Base-by-base conservation (phyloP, 2,113 vertebrate species). In the Ploceus nigricollis region DNA sequence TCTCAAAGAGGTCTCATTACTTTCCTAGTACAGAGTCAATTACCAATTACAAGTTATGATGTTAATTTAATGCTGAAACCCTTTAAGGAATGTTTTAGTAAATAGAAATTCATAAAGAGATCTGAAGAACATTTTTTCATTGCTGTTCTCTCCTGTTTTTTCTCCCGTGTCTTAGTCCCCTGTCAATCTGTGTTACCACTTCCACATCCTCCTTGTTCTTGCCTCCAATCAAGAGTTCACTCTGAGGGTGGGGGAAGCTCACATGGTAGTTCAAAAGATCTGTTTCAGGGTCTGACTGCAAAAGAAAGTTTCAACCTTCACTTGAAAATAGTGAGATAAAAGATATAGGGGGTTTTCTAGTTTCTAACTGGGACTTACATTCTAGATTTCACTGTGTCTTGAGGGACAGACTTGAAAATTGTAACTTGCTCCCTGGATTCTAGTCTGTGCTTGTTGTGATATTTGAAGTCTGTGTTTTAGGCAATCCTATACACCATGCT, bases 61-160 rank as follows among this genome's bases (percentile, higher is more conserved):
- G 92, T 90, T 96, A 96, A 95, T 54, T 89, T 93, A 80, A 88
- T 93, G 82, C 65, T 90, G 60, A 84, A 95, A 90, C 40, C 31
- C 53, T 91, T 83, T 40, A 80, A 93, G 69, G 61, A 91, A 78
- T 3, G 2, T 80, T 91, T 79, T 82, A 85, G 77, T 82, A 85
- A 95, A 95, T 87, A 97, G 94, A 92, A 93, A 66, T 70, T 78
- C 54, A 47, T 85, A n/a, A 86, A 86, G 66, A 92, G 54, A 83
- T 75, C 37, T 68, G n/a, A 71, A 81, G 60, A 93, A 53, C 64
- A 16, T 64, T 51, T 45, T 79, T 92, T 75, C 76, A 40, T 23
- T 92, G 40, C n/a, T 90, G 12, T 86, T 91, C 37, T 92, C 40
- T 78, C 23, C 20, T 61, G 9, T 70, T 84, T 79, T 60, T 40